Evolutionary conservation across 2,888 invertebrate genomes (phyloP).

Genomic region (Himalopsyche anomala): DNA sequence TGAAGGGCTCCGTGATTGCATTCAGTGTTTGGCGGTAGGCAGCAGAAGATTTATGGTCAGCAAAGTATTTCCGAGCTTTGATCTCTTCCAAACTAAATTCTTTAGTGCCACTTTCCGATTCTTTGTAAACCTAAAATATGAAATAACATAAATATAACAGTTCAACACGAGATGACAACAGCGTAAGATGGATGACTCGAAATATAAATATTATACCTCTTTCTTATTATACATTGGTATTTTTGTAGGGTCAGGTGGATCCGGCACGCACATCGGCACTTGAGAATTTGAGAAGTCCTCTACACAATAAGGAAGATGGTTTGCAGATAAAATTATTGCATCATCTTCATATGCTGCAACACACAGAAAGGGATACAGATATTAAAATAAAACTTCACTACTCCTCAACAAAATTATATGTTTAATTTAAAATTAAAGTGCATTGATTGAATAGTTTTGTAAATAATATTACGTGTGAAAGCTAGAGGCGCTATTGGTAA

Average conservation of each 20-base stretch:
- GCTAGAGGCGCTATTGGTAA: slow-evolving; percentile 73
- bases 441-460: background rate
- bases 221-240: slow-evolving; percentile 83
- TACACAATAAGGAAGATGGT: slow-evolving; percentile 74
- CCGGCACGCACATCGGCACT: slow-evolving; percentile 79
- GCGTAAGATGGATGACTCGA: background rate
- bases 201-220: slow-evolving; percentile 71
- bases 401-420: background rate
- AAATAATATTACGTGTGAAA: slow-evolving; percentile 70
- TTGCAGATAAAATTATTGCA: slow-evolving; percentile 72
- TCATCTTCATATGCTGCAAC: slow-evolving; percentile 81
- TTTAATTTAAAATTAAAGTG: too few species aligned
- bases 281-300: slow-evolving; percentile 77
- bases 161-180: background rate
- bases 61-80: slow-evolving; percentile 78
- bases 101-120: slow-evolving; percentile 77
- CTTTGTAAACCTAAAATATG: slow-evolving; percentile 72
- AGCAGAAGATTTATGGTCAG: slow-evolving; percentile 52
- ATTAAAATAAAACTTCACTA: background rate
- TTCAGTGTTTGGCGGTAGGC: slow-evolving; percentile 44
- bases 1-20: slow-evolving; percentile 45
- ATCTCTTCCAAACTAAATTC: slow-evolving; percentile 90
- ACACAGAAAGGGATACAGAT: background rate
- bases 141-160: background rate
- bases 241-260: slow-evolving; percentile 79